Evolutionary conservation across 2,113 vertebrate genomes (phyloP).

Genomic region (Craseonycteris thonglongyai): DNA sequence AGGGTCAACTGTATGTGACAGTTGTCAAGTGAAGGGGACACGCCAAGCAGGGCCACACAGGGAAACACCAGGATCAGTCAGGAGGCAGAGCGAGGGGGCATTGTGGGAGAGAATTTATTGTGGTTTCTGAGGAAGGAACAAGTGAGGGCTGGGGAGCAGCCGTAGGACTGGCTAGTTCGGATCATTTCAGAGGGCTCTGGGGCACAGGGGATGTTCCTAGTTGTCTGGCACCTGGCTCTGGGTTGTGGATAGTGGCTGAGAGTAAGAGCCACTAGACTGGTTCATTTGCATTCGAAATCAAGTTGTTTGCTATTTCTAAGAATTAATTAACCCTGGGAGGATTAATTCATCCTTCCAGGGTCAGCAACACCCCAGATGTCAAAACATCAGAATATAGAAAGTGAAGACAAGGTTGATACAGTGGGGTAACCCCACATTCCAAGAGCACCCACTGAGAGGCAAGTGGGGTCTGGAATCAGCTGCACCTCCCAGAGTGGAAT

Average conservation of each 20-base stretch:
- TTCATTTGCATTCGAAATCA: not conserved
- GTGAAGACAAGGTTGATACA: not conserved
- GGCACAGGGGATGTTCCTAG: not conserved
- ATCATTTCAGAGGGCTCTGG: not conserved
- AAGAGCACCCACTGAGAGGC: not conserved
- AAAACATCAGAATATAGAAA: not conserved
- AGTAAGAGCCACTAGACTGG: not conserved
- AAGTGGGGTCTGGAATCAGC: not conserved
- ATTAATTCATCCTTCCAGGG: not conserved
- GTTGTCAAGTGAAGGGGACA: not conserved
- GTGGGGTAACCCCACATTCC: not conserved
- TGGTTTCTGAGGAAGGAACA: not conserved
- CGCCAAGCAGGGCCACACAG: not conserved
- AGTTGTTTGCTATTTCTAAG: not conserved
- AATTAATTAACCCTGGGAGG: not conserved
- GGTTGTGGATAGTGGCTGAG: not conserved
- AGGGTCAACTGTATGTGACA: not conserved
- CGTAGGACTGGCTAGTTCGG: not conserved
- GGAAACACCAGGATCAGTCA: not conserved
- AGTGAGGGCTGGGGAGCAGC: not conserved
- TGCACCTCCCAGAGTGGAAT: not conserved
- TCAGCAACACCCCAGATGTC: not conserved
- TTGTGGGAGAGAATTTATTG: not conserved
- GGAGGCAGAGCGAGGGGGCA: not conserved
- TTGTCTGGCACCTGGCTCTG: not conserved